Evolutionary conservation across 2,888 invertebrate species (phyloP), one percentile per base, ranked within the genome.

Genomic region (Dryobotodes eremita): DNA sequence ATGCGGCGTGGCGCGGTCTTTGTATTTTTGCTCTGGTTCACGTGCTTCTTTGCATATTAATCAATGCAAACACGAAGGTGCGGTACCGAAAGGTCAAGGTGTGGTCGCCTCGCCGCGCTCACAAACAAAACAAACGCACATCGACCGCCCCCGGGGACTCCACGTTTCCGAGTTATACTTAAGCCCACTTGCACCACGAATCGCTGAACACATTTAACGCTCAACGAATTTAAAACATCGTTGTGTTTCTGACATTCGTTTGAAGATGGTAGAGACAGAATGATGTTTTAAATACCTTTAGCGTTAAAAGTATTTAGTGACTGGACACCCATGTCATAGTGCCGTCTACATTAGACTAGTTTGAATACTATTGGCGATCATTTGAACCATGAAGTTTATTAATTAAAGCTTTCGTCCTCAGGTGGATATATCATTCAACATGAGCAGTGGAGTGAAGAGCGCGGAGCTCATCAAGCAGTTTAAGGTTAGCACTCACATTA

Each of bases 391-490:
- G 20, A 13, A 20, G 7, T 20, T 20, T 66, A 61, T 64, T 64
- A 75, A 11, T 20, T 10, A 64, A 46, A 46, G 15, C 0, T 57
- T 68, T 13, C 46, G 50, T 82, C n/a, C 77, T 15, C 95, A 96
- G 96, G 96, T 99, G 92, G 99, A 99, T 97, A 99, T 99, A 94
- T 99, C 99, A 92, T 99, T 99, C 97, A 99, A 99, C 97, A 99
- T 99, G 98, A 98, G 98, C 95, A 99, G 99, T 96, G 99, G 99
- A 80, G 99, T 99, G 66, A 98, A 99, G 97, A 99, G 99, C 90
- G 99, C 99, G 17, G 98, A 99, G 95, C 98, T 99, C 86, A 99
- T 99, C 90, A 99, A 99, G 95, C 98, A 98, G 90, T 99, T 98
- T 94, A 98, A 99, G 95, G 97, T 96, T 71, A 92, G 94, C 65